Conservation (phyloP, 2,888 invertebrate species). For the Chymomyza amoena region DNA sequence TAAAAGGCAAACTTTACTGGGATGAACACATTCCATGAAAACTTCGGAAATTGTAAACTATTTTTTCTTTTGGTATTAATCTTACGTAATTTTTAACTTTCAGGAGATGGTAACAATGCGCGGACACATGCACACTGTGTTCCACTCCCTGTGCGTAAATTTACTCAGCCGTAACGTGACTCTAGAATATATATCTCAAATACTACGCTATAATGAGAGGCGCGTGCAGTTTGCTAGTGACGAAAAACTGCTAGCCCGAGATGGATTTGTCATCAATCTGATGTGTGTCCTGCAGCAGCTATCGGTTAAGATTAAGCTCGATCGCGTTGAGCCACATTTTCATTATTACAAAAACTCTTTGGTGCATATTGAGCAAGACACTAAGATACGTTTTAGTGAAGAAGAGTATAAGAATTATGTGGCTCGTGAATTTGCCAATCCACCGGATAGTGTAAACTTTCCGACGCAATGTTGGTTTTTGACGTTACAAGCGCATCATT, state of each 20-base stretch:
- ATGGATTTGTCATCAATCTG: slow-evolving; percentile 97
- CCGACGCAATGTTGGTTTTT: slow-evolving; percentile 98
- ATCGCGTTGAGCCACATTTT: slow-evolving; percentile 93
- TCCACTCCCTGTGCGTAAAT: slow-evolving; percentile 91
- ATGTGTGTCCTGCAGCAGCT: slow-evolving; percentile 94
- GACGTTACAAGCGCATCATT: slow-evolving; percentile 95
- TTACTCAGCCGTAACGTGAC: slow-evolving; percentile 88
- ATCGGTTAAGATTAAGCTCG: slow-evolving; percentile 92
- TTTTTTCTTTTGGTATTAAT: too few relatives aligned
- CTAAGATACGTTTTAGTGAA: slow-evolving; percentile 89
- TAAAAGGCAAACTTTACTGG: too few relatives aligned
- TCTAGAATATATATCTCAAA: slow-evolving; percentile 87
- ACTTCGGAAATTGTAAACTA: too few relatives aligned
- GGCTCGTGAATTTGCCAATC: slow-evolving; percentile 55
- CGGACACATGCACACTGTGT: slow-evolving; percentile 87
- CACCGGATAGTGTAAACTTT: slow-evolving; percentile 88
- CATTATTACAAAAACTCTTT: slow-evolving; percentile 90
- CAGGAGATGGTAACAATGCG: slow-evolving; percentile 89
- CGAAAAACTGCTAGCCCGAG: slow-evolving; percentile 91
- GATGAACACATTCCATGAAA: too few relatives aligned
- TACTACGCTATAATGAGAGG: slow-evolving; percentile 90
- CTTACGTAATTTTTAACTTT: slow-evolving; percentile 52
- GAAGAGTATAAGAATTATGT: slow-evolving; percentile 84
- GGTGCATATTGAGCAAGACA: slow-evolving; percentile 87
- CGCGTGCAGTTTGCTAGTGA: slow-evolving; percentile 94